Evolutionary conservation across 2,797 vertebrate species (phyloP), one percentile per base, ranked within the genome.

Genomic region (Liparis tanakae): DNA sequence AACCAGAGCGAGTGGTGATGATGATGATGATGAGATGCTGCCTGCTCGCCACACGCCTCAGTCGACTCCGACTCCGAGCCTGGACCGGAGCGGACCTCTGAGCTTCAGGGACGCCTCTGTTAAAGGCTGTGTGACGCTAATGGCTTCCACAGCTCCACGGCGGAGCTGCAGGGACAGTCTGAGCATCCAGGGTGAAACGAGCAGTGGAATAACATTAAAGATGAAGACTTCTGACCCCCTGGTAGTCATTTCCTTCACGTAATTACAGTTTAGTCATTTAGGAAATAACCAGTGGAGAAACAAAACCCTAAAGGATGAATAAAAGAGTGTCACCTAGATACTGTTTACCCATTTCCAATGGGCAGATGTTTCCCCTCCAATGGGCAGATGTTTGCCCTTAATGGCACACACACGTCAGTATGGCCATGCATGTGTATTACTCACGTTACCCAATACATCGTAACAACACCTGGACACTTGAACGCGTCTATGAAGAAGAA

Each of bases 1-100:
- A 79, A 60, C 57, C 75, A 70, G 34, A 56, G 57, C 15, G 76
- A 78, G 65, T 53, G 65, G 43, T 30, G 57, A 41, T 64, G 78
- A 67, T 72, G 82, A 76, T 82, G 82, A 76, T 82, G 85, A 89
- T 74, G 73, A 85, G 84, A 79, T 77, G 71, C 79, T 74, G 87
- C 81, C 72, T 77, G 74, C 78, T 74, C 61, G 88, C 84, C 83
- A 89, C 85, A 89, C 72, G 75, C 74, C 62, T 79, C 71, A 55
- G 61, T 75, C 62, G 1, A 74, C 56, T 81, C 79, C 73, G 80
- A 80, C 60, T 78, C 18, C 9, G 58, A 74, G 57, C 36, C 75
- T 79, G 81, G 82, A 78, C 74, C 18, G 37, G 62, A 43, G 67
- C 33, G 25, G 71, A 60, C 71, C 74, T 77, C 36, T 6, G 70